phyloP scores from a whole-genome alignment of 2,888 invertebrate species.

The Idaea biselata region DNA sequence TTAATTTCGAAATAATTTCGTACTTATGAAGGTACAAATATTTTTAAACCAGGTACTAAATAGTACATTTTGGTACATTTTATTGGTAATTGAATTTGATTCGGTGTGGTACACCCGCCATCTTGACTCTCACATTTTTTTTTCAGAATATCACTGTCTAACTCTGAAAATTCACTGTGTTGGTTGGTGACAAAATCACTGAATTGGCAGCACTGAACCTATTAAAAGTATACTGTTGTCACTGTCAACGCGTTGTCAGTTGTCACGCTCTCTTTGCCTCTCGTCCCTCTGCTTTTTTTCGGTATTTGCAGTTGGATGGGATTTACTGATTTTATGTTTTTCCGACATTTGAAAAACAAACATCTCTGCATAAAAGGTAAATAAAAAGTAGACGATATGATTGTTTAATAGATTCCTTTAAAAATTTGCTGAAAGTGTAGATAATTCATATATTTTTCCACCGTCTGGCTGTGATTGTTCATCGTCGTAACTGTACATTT shows the following conservation, averaged over 20 bases:
- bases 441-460: neutral
- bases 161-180: no score
- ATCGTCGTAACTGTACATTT: slow-evolving; percentile 6
- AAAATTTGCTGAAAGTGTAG: neutral
- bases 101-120: no score
- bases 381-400: neutral
- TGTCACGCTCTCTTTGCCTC: neutral
- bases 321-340: neutral
- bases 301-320: neutral
- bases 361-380: neutral
- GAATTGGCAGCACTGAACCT: no score
- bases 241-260: neutral
- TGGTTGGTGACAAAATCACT: no score
- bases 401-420: neutral
- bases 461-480: neutral
- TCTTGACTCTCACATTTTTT: no score
- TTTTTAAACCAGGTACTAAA: no score
- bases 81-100: no score
- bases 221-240: neutral
- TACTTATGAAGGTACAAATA: no score
- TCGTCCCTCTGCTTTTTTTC: neutral
- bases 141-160: no score
- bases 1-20: no score
- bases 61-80: no score
- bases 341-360: neutral